These are phyloP conservation scores for Bombus confusus DNA, from an alignment of 1,140 invertebrate species.

Conservation along the genomic window DNA sequence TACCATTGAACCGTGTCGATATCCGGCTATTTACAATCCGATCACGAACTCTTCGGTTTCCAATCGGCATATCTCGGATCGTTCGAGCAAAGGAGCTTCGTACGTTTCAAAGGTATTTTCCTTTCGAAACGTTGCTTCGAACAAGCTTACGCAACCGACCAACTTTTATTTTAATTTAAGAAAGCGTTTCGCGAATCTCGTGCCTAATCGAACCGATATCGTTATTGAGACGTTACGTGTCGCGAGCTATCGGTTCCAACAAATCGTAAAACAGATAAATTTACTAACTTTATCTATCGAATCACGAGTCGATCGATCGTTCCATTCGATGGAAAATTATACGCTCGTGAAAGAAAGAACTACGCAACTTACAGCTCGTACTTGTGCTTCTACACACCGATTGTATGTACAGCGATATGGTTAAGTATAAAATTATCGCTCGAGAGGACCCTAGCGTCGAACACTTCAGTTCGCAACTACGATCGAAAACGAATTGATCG, in stretches of 20 bases:
- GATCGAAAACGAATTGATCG: neutral
- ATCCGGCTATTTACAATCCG: neutral
- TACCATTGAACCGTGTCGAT: constrained; percentile 49
- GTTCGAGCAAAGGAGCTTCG: neutral
- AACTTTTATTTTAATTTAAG: neutral
- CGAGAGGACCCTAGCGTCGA: too few relatives aligned
- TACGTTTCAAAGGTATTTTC: neutral
- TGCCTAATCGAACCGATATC: neutral
- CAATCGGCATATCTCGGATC: neutral
- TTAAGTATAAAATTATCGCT: too few relatives aligned
- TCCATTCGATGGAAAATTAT: too few relatives aligned
- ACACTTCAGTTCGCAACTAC: neutral
- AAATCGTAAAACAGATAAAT: neutral
- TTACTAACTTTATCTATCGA: too few relatives aligned
- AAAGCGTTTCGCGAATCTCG: neutral
- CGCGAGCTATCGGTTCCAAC: neutral
- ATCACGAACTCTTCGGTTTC: neutral
- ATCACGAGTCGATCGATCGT: rapidly evolving
- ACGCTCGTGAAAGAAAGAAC: too few relatives aligned
- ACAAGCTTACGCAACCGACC: neutral
- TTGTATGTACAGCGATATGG: too few relatives aligned
- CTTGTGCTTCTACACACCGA: too few relatives aligned
- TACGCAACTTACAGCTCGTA: too few relatives aligned
- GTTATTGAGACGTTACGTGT: neutral
- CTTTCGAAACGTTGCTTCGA: neutral